These are phyloP conservation scores for Vimba vimba DNA, from an alignment of 2,113 vertebrate species.

Conservation along the genomic window DNA sequence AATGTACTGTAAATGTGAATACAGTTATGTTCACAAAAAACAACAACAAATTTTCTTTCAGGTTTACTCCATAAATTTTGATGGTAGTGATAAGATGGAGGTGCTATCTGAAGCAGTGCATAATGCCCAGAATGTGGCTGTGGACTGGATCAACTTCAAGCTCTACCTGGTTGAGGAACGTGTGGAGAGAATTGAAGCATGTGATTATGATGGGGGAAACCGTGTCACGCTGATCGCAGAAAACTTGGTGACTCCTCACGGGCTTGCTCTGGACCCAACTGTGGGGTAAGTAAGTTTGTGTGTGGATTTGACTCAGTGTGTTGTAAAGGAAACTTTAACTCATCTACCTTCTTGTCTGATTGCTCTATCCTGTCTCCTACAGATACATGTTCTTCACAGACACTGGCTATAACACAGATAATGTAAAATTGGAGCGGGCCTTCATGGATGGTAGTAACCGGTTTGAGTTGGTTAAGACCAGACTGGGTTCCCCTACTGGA, in stretches of 20 bases:
- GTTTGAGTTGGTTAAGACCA: conserved; percentile 67
- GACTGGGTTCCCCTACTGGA: conserved; percentile 71
- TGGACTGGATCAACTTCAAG: conserved; percentile 79
- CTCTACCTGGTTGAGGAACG: conserved; percentile 73
- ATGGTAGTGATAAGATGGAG: conserved; percentile 69
- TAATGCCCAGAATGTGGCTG: conserved; percentile 73
- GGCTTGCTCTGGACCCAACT: conserved; percentile 74
- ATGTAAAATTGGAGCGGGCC: conserved; percentile 73
- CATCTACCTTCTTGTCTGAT: neutral
- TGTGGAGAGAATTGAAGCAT: conserved; percentile 74
- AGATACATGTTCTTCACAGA: conserved; percentile 81
- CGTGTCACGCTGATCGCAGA: conserved; percentile 75
- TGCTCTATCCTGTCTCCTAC: conserved; percentile 6
- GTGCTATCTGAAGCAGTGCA: conserved; percentile 66
- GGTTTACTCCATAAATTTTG: conserved; percentile 72
- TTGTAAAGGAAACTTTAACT: conserved; percentile 1
- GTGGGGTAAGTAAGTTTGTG: conserved; percentile 69
- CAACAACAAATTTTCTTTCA: conserved; percentile 29
- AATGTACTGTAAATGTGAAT: neutral
- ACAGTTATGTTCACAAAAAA: neutral
- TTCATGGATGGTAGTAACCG: conserved; percentile 78
- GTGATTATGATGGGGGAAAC: conserved; percentile 70
- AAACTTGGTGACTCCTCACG: conserved; percentile 72
- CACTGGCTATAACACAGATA: conserved; percentile 57
- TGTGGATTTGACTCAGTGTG: conserved; percentile 39